phyloP scores from a whole-genome alignment of 2,113 vertebrate genomes.

The Clupea harengus region DNA sequence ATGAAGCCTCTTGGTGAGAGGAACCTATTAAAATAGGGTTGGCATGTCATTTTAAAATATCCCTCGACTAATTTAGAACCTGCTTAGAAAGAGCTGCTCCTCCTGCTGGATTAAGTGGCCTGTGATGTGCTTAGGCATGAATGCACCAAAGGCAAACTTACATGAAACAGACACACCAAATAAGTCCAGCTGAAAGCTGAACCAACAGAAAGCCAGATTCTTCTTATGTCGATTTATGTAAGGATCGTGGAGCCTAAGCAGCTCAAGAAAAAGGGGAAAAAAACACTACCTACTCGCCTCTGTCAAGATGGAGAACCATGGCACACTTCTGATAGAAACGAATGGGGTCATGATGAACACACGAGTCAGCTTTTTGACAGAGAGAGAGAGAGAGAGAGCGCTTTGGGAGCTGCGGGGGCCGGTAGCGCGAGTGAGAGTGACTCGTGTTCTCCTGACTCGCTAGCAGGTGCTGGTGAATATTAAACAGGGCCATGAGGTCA shows the following conservation, averaged over 20 bases:
- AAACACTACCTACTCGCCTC: not conserved
- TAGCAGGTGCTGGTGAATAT: constrained; percentile 13
- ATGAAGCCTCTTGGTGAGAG: not conserved
- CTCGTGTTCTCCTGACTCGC: not conserved
- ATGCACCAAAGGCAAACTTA: not conserved
- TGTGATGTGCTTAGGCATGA: not conserved
- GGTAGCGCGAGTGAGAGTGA: not conserved
- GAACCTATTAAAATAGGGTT: not conserved
- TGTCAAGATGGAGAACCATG: not conserved
- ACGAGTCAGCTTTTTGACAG: not conserved
- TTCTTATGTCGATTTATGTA: not conserved
- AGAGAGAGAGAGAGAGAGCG: not conserved
- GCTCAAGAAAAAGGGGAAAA: not conserved
- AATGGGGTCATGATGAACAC: not conserved
- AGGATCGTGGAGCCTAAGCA: not conserved
- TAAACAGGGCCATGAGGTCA: not conserved
- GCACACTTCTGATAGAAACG: not conserved
- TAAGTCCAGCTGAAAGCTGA: not conserved
- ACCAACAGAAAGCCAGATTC: not conserved
- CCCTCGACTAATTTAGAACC: not conserved
- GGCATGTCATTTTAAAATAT: not conserved
- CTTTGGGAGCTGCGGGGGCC: not conserved
- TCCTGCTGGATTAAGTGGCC: not conserved
- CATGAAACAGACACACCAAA: not conserved
- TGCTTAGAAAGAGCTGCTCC: not conserved